Conservation (phyloP, 2,888 invertebrate species). For the Acheta domesticus region DNA sequence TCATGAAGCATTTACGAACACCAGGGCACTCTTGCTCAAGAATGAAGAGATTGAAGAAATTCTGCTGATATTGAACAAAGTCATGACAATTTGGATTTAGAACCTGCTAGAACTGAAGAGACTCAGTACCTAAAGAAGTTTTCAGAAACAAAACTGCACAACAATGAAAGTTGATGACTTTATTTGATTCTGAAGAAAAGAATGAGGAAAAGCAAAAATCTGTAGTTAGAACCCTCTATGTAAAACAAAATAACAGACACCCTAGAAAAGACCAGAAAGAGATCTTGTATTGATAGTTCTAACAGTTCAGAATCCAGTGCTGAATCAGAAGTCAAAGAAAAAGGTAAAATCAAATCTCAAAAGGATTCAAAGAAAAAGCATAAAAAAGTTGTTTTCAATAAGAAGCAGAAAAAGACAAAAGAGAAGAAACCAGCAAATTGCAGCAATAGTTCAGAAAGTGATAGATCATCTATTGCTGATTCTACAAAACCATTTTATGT, state of each 20-base stretch:
- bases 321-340: slow-evolving; percentile 23
- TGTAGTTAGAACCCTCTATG: not conserved
- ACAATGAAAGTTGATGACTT: not conserved
- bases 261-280: not conserved
- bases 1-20: not conserved
- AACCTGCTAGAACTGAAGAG: too few species aligned
- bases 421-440: too few species aligned
- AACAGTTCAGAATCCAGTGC: slow-evolving; percentile 31
- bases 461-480: not conserved
- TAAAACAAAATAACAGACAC: not conserved
- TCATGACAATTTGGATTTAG: not conserved
- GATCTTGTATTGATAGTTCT: slow-evolving; percentile 28
- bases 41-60: not conserved
- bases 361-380: slow-evolving; percentile 30
- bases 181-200: not conserved
- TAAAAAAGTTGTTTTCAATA: slow-evolving; percentile 25
- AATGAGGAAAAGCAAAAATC: slow-evolving; percentile 11
- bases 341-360: slow-evolving; percentile 24
- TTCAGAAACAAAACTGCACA: not conserved
- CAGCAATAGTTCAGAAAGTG: too few species aligned
- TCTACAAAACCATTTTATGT: not conserved
- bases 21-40: not conserved
- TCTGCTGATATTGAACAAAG: not conserved
- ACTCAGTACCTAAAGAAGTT: not conserved
- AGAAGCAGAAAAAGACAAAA: slow-evolving; percentile 4